These are phyloP conservation scores for Anabas testudineus DNA, from an alignment of 2,797 vertebrate species.

Conservation along the genomic window DNA sequence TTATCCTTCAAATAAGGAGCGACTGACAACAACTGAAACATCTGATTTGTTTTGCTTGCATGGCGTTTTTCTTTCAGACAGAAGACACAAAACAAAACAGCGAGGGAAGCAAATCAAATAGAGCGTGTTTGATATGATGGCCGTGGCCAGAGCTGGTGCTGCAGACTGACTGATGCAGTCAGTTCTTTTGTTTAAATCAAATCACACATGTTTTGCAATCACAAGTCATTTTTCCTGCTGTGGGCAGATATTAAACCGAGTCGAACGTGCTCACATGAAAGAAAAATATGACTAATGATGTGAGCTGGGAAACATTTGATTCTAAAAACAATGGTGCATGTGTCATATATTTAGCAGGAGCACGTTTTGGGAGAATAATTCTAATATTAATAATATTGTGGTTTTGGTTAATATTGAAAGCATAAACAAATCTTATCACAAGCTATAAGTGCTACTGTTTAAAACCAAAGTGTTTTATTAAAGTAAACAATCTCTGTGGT, in stretches of 20 bases:
- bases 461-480: too few species aligned
- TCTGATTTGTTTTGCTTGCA: conserved; percentile 26
- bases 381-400: too few species aligned
- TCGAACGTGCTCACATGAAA: neutral
- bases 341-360: neutral
- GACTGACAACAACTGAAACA: conserved; percentile 5
- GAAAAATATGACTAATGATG: neutral
- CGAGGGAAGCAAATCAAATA: neutral
- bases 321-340: neutral
- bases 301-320: neutral
- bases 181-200: conserved; percentile 18
- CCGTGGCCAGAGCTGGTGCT: conserved; percentile 1
- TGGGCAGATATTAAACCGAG: neutral
- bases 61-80: conserved; percentile 23
- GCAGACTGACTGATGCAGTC: neutral
- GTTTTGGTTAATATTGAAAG: too few species aligned
- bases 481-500: too few species aligned
- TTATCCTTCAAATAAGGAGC: conserved; percentile 42
- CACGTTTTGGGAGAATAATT: too few species aligned
- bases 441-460: too few species aligned
- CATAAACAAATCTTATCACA: too few species aligned
- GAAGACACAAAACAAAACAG: conserved; percentile 19
- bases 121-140: neutral
- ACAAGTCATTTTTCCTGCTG: neutral
- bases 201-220: conserved; percentile 20